Evolutionary conservation across 2,113 vertebrate species (phyloP).

Genomic region (Apus apus): DNA sequence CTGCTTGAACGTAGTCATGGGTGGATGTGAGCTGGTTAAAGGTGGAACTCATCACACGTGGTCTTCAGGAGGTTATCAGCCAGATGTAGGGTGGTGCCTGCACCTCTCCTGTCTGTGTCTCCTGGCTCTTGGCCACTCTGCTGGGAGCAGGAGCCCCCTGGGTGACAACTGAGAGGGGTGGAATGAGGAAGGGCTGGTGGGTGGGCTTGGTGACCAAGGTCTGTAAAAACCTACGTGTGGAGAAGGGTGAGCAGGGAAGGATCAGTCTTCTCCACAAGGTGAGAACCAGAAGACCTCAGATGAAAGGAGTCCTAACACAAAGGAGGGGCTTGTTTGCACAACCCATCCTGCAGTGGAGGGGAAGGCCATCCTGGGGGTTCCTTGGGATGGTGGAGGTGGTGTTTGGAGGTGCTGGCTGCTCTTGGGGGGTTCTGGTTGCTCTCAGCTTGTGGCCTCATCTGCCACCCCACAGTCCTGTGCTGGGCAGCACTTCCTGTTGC

Average conservation of each 20-base stretch:
- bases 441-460: not conserved
- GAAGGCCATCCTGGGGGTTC: not conserved
- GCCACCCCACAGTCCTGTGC: not conserved
- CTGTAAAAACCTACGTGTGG: not conserved
- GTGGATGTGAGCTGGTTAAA: not conserved
- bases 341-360: not conserved
- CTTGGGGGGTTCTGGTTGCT: not conserved
- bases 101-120: rapidly evolving
- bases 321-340: not conserved
- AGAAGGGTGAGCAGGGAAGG: not conserved
- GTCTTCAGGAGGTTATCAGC: not conserved
- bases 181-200: not conserved
- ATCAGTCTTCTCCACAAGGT: not conserved
- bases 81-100: not conserved
- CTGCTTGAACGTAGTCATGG: not conserved
- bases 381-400: not conserved
- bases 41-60: too few species aligned
- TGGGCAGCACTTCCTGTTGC: not conserved
- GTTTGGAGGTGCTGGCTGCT: too few species aligned
- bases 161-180: not conserved
- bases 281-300: not conserved
- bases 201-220: not conserved
- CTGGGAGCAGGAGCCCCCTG: not conserved
- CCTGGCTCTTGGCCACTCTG: not conserved
- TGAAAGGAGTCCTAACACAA: not conserved